These are phyloP conservation scores for Antheraea assamensis DNA, from an alignment of 2,888 invertebrate genomes.

Conservation along the genomic window DNA sequence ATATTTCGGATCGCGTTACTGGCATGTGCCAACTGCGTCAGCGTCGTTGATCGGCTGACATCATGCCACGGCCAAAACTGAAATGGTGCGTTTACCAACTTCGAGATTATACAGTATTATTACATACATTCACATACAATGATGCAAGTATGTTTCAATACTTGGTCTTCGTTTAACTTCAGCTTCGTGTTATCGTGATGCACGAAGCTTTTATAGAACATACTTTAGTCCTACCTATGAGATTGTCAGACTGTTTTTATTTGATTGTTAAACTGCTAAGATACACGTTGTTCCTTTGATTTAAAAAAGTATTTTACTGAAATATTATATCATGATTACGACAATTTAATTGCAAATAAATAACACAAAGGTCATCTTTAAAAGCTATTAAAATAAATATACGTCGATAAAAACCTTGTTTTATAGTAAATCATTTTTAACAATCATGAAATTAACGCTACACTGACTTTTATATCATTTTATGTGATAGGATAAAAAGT, in stretches of 20 bases:
- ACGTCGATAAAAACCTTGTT: neutral
- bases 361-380: neutral
- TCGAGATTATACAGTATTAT: slow-evolving; percentile 5
- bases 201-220: slow-evolving; percentile 1
- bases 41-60: slow-evolving; percentile 53
- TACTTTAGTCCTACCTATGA: neutral
- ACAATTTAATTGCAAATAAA: neutral
- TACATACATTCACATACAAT: slow-evolving; percentile 18
- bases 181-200: neutral
- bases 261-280: neutral
- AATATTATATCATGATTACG: neutral
- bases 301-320: neutral
- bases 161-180: neutral
- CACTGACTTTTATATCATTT: neutral
- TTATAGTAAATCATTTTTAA: neutral
- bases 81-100: slow-evolving; percentile 9
- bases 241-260: neutral
- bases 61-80: slow-evolving; percentile 40
- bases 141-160: slow-evolving; percentile 20
- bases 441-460: neutral
- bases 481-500: neutral
- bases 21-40: slow-evolving; percentile 74
- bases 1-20: slow-evolving; percentile 50
- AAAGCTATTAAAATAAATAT: too few species aligned
- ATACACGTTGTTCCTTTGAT: neutral